Percentiles rank a stretch among this genome's conserved stretches.
Conservation (phyloP, 2,113 vertebrate species). For the Centropus bengalensis region DNA sequence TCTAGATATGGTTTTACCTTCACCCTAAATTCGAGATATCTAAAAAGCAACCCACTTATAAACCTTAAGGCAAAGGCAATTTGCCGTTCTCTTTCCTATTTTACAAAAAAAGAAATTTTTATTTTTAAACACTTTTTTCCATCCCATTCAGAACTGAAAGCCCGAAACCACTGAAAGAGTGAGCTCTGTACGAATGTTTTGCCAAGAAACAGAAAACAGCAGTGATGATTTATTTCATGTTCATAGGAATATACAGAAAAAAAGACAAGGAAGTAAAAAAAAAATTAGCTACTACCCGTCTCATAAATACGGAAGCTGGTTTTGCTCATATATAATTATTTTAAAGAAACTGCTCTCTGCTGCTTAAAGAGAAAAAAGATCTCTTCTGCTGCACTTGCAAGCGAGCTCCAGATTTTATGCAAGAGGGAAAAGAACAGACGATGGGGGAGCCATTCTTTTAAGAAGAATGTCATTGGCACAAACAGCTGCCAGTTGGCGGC, state of each 20-base stretch:
- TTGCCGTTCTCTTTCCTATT: neutral
- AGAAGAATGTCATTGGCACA: constrained; percentile 52
- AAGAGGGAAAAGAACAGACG: constrained; percentile 8
- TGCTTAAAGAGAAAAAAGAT: neutral
- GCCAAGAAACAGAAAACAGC: neutral
- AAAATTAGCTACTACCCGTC: neutral
- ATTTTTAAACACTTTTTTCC: neutral
- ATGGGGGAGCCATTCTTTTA: constrained; percentile 8
- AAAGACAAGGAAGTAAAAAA: neutral
- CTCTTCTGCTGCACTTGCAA: neutral
- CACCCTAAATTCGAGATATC: neutral
- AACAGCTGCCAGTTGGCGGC: constrained; percentile 53
- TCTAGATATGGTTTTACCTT: neutral
- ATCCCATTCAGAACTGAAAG: neutral
- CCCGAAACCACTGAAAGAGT: neutral
- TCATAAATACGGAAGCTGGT: neutral
- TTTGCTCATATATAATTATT: neutral
- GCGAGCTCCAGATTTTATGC: constrained; percentile 20
- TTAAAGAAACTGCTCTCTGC: neutral
- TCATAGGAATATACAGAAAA: neutral
- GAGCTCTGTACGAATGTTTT: neutral
- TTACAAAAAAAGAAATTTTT: neutral
- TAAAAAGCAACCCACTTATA: neutral
- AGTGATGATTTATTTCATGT: neutral
- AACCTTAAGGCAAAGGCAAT: neutral